Percentiles rank a stretch among this genome's conserved stretches.
phyloP scores from a whole-genome alignment of 2,113 vertebrate species.

The Calyptomena viridis region DNA sequence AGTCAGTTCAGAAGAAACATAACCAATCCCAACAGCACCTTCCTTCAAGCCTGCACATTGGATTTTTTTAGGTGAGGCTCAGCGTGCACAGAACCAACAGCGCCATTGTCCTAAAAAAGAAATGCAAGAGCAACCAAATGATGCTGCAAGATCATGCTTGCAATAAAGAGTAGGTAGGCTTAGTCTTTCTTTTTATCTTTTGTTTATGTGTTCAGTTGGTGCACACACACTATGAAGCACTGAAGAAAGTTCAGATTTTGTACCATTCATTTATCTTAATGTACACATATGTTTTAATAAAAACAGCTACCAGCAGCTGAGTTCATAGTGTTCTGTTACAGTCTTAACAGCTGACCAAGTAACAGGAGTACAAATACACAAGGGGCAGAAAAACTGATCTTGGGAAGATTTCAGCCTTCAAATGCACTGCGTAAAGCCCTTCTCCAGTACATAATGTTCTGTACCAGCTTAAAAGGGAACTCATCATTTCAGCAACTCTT shows the following conservation, averaged over 20 bases:
- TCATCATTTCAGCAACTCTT: background rate
- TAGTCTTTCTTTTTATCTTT: background rate
- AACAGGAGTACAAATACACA: background rate
- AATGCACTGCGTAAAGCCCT: background rate
- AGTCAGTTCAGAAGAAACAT: background rate
- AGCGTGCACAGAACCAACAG: no score
- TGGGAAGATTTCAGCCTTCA: background rate
- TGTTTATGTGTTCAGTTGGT: background rate
- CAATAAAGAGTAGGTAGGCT: background rate
- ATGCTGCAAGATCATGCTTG: background rate
- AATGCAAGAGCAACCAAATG: background rate
- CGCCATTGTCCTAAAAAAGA: background rate
- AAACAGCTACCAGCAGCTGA: background rate
- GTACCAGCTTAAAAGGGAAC: background rate
- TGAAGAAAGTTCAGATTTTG: background rate
- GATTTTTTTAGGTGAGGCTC: no score
- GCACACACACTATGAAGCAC: background rate
- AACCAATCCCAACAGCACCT: background rate
- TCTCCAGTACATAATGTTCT: background rate
- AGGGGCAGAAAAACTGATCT: background rate
- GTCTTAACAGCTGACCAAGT: fast-evolving
- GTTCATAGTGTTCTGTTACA: background rate
- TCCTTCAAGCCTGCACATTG: no score
- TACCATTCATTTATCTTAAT: background rate
- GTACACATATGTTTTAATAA: background rate